A percentile compares a stretch with the other conserved stretches of the same genome.
Conservation (phyloP, 1,140 invertebrate species). For the Papilio helenus region DNA sequence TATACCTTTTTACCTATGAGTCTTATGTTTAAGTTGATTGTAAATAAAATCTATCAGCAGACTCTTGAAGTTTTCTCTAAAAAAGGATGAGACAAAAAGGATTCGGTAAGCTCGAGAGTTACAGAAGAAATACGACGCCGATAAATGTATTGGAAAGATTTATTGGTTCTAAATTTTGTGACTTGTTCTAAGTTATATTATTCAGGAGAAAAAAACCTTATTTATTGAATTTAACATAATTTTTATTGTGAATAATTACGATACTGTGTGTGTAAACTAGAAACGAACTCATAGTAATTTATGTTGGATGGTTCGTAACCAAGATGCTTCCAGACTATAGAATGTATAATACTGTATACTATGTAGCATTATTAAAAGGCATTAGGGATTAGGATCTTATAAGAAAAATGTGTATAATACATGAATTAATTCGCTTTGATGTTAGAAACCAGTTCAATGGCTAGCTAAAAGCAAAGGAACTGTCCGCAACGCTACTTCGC, state of each 20-base stretch:
- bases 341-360: too few relatives aligned
- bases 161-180: slow-evolving; percentile 33
- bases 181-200: slow-evolving; percentile 31
- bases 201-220: background rate
- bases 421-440: background rate
- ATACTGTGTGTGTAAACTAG: too few relatives aligned
- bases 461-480: background rate
- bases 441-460: slow-evolving; percentile 17
- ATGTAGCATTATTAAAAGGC: too few relatives aligned
- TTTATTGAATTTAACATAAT: background rate
- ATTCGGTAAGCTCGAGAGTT: slow-evolving; percentile 37
- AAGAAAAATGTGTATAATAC: background rate
- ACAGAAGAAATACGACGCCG: slow-evolving; percentile 35
- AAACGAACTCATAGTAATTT: background rate
- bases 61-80: slow-evolving; percentile 17
- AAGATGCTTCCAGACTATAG: too few relatives aligned
- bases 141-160: slow-evolving; percentile 40
- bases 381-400: background rate
- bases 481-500: background rate
- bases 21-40: background rate
- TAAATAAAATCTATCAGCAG: slow-evolving; percentile 22
- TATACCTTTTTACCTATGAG: background rate
- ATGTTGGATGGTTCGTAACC: background rate
- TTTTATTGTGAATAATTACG: background rate
- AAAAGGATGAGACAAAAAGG: slow-evolving; percentile 22